A percentile compares a stretch with the other conserved stretches of the same genome.
These are phyloP conservation scores for Coracias cyanogaster DNA, from an alignment of 2,797 vertebrate genomes.

Conservation along the genomic window DNA sequence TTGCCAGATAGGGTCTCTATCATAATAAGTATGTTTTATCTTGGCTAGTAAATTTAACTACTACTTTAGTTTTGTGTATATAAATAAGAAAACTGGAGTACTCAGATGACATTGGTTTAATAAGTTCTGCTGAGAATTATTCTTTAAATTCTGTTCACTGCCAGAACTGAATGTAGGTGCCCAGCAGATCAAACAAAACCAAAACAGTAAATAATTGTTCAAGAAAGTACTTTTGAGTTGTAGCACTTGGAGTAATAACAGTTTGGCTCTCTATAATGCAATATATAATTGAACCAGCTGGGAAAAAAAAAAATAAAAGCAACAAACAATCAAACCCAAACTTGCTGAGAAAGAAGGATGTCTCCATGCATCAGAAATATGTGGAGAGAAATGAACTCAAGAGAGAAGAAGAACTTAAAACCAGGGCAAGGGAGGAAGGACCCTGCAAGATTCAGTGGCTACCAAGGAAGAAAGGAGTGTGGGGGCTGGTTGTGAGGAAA, in stretches of 20 bases:
- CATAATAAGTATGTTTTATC: constrained; percentile 34
- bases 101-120: constrained; percentile 37
- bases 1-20: background rate
- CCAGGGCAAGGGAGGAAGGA: background rate
- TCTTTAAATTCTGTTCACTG: constrained; percentile 59
- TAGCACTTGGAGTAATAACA: background rate
- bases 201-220: constrained; percentile 24
- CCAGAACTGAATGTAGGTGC: background rate
- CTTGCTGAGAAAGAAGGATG: constrained; percentile 6
- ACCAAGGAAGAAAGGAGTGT: background rate
- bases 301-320: background rate
- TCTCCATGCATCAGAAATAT: background rate
- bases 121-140: constrained; percentile 56
- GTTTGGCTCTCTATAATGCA: background rate
- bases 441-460: background rate
- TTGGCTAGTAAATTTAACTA: constrained; percentile 32
- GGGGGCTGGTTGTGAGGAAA: background rate
- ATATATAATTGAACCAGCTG: background rate
- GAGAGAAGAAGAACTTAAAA: background rate
- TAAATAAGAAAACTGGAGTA: constrained; percentile 47
- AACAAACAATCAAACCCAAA: background rate
- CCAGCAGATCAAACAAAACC: constrained; percentile 33
- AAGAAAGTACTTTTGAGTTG: constrained; percentile 33
- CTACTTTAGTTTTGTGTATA: constrained; percentile 41
- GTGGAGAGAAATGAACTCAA: background rate